Evolutionary conservation across 2,113 vertebrate species (phyloP).

Genomic region (Gavia stellata): DNA sequence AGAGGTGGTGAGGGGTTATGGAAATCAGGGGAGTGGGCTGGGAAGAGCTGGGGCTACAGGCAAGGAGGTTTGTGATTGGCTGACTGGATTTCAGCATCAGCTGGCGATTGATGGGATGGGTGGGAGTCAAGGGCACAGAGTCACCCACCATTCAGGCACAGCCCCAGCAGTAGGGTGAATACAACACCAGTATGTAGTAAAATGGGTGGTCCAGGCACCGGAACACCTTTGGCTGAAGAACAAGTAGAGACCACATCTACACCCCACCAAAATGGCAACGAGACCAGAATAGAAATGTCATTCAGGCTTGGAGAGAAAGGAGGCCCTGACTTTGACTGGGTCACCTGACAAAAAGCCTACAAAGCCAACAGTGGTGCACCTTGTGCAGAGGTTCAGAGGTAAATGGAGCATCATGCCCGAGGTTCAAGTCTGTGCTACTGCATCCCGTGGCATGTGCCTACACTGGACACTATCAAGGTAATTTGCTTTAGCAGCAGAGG

Average conservation of each 20-base stretch:
- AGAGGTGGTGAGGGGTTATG: neutral
- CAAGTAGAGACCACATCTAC: neutral
- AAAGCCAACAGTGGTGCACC: neutral
- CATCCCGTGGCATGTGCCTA: neutral
- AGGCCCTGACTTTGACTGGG: neutral
- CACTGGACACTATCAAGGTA: neutral
- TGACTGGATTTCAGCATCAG: neutral
- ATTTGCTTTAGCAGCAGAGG: neutral
- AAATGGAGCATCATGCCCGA: neutral
- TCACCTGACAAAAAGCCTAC: neutral
- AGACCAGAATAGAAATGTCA: neutral
- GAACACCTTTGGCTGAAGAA: neutral
- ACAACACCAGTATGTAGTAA: neutral
- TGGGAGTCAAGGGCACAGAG: neutral
- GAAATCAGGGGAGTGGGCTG: neutral
- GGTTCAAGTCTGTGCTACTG: neutral
- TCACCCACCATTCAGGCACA: neutral
- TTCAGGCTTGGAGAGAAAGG: neutral
- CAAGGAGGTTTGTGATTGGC: neutral
- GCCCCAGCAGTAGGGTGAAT: neutral
- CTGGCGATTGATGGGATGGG: neutral
- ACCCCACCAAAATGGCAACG: rapidly evolving
- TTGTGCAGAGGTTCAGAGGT: neutral
- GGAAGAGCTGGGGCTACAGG: neutral
- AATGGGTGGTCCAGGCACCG: neutral